Evolutionary conservation across 2,797 vertebrate species (phyloP), one percentile per base, ranked within the genome.

Genomic region (Phoxinus dragarum): DNA sequence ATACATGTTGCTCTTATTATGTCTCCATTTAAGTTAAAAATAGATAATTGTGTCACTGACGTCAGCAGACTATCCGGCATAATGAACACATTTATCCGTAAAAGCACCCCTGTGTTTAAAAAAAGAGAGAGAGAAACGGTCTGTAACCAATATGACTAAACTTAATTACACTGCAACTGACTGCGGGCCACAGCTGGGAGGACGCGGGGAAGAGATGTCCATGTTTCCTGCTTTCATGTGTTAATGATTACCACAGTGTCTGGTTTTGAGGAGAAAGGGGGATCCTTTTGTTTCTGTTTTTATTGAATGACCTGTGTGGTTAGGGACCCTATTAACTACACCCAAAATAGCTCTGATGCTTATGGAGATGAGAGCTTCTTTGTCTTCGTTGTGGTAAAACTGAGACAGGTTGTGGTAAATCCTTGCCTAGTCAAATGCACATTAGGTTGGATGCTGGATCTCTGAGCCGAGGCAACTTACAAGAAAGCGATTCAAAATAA

Each of bases 51-150:
- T 90, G 86, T 83, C 47, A 72, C 72, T 6, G 91, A 94, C 88
- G 87, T 94, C 91, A 92, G 90, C 88, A 90, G 90, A 64, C 61
- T 67, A 82, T 87, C 90, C 82, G 86, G 83, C 34, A 90, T 91
- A 87, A 93, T 93, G 89, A 93, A 92, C 80, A 89, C 85, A 90
- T 88, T 93, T 90, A 84, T 91, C 93, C 89, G 90, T 93, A 89
- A 90, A 81, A 80, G 90, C 86, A 88, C 3, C 82, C 89, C 88
- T 91, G 91, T 89, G 34, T 84, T 89, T 6, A 19, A 6, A 82
- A 86, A 91, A 92, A 94, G 92, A 92, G 90, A 92, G 21, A 59
- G 11, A 11, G 89, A 91, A 90, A 81, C 86, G 14, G 67, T 89
- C 68, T 89, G 88, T 89, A 86, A 91, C 91, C 90, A 90, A 90